phyloP scores from a whole-genome alignment of 2,113 vertebrate genomes.

The Amphilophus citrinellus region DNA sequence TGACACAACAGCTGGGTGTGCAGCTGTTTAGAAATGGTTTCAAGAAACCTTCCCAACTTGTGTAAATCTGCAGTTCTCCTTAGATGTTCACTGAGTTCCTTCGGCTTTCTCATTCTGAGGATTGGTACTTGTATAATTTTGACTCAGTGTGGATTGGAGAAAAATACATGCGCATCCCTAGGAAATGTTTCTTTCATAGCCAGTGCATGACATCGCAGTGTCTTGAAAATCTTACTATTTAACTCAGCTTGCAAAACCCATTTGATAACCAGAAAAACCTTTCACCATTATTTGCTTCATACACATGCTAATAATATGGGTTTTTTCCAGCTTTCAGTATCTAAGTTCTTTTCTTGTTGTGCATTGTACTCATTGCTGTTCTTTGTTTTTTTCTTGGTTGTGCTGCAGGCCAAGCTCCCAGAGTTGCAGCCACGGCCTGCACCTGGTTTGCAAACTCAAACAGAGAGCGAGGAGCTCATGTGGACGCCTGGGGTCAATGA shows the following conservation, averaged over 20 bases:
- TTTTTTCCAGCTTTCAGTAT: background rate
- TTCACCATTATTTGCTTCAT: background rate
- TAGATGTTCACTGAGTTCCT: background rate
- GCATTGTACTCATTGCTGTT: background rate
- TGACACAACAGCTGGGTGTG: too few relatives aligned
- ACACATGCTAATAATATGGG: background rate
- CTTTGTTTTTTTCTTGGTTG: background rate
- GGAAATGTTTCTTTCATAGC: background rate
- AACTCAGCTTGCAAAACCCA: background rate
- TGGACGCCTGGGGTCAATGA: slow-evolving; percentile 98
- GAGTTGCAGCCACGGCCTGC: slow-evolving; percentile 90
- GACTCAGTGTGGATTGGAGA: background rate
- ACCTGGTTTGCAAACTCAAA: slow-evolving; percentile 85
- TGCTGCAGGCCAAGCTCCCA: slow-evolving; percentile 92
- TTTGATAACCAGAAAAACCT: background rate
- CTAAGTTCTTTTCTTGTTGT: background rate
- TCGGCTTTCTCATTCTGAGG: background rate
- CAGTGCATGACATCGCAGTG: background rate
- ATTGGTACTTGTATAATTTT: background rate
- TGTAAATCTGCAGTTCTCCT: background rate
- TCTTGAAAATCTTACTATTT: background rate
- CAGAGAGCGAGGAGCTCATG: slow-evolving; percentile 93
- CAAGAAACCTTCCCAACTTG: too few relatives aligned
- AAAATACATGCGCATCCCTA: background rate
- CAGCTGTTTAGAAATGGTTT: too few relatives aligned